These are phyloP conservation scores for Apostichopus japonicus DNA, from an alignment of 35 echinoderm and acorn worm species.

Conservation along the genomic window DNA sequence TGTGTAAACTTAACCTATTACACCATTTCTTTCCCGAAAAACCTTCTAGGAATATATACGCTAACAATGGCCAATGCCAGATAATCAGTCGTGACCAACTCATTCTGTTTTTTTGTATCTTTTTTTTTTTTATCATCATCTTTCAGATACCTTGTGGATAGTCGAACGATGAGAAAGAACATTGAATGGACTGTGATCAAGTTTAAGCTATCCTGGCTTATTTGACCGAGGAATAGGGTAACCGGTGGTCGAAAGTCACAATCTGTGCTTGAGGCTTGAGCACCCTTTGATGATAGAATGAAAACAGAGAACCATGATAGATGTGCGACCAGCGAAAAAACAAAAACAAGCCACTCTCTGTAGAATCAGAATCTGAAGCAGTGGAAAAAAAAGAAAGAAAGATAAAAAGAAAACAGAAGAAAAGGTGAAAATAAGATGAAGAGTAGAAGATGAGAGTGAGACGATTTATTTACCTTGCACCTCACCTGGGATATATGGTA, in stretches of 20 bases:
- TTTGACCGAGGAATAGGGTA: not conserved
- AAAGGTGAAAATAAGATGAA: not conserved
- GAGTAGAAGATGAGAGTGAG: not conserved
- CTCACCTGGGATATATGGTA: slow-evolving; percentile 80
- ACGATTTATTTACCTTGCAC: slow-evolving; percentile 36
- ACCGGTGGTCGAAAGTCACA: not conserved
- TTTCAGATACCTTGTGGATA: no score
- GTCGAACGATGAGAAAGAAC: no score
- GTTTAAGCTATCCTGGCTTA: not conserved
- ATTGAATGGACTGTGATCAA: not conserved
- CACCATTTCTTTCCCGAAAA: no score
- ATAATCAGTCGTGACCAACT: no score
- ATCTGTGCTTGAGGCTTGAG: not conserved
- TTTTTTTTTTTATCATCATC: no score
- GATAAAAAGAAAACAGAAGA: not conserved
- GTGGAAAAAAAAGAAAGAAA: no score
- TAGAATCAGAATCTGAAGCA: no score
- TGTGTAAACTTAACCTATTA: no score
- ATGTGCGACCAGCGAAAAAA: not conserved
- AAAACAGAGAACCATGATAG: not conserved
- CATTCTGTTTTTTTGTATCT: no score
- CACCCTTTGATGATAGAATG: not conserved
- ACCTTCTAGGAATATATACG: no score
- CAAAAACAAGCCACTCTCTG: not conserved
- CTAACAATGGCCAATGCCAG: no score